phyloP scores from a whole-genome alignment of 2,113 vertebrate species.

The Scopus umbretta region DNA sequence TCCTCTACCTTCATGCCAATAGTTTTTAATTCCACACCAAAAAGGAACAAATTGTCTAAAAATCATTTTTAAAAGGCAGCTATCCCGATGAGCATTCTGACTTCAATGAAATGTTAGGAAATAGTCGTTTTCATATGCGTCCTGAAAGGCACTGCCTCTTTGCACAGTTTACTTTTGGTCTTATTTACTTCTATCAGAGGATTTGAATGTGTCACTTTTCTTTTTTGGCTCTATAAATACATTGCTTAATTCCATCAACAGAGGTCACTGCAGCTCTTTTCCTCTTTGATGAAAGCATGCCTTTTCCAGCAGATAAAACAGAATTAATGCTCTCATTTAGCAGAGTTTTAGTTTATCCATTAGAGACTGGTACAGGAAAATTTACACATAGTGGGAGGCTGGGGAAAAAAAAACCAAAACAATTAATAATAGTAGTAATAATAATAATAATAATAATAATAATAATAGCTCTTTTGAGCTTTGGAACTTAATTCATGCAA shows the following conservation, averaged over 20 bases:
- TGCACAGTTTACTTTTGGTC: background rate
- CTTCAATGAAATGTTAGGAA: background rate
- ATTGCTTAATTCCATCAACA: slow-evolving; percentile 69
- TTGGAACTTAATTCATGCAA: background rate
- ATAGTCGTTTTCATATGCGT: background rate
- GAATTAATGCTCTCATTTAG: background rate
- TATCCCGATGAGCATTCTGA: background rate
- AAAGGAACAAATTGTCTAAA: background rate
- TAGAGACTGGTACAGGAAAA: background rate
- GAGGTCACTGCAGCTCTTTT: slow-evolving; percentile 71
- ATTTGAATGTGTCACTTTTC: background rate
- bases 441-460: background rate
- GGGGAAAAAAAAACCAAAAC: background rate
- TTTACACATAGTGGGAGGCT: background rate
- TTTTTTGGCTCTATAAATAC: background rate
- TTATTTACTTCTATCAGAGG: background rate
- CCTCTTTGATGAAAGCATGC: background rate
- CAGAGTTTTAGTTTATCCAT: background rate
- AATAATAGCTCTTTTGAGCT: background rate
- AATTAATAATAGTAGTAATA: background rate
- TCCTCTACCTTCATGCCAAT: background rate
- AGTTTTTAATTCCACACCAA: background rate
- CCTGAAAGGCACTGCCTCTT: background rate
- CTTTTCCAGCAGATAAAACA: background rate
- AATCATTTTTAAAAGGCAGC: background rate